Percentiles rank a stretch among this genome's conserved stretches.
These are phyloP conservation scores for Xenentodon cancila DNA, from an alignment of 2,797 vertebrate species.

Conservation along the genomic window DNA sequence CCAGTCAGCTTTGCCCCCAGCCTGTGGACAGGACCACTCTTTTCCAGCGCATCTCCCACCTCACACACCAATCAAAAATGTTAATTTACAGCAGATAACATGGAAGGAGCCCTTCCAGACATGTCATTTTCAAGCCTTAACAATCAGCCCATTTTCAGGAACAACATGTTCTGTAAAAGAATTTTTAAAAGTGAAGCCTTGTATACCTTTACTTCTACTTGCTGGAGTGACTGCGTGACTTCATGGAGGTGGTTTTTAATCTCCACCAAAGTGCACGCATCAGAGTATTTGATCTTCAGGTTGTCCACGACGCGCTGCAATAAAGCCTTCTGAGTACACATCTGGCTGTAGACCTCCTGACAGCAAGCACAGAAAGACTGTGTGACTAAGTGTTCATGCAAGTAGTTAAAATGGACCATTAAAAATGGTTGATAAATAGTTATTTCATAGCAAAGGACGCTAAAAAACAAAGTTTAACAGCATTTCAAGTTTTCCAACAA, in stretches of 20 bases:
- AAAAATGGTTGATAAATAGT: background rate
- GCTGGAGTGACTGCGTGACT: slow-evolving; percentile 81
- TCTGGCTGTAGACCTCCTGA: slow-evolving; percentile 85
- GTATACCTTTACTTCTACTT: slow-evolving; percentile 88
- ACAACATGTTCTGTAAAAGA: no score
- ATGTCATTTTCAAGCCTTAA: no score
- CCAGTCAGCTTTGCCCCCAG: slow-evolving; percentile 85
- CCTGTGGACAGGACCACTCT: slow-evolving; percentile 81
- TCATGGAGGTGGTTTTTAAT: slow-evolving; percentile 82
- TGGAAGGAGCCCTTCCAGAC: no score
- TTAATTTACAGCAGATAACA: no score
- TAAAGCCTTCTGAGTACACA: slow-evolving; percentile 83
- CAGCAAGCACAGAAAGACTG: slow-evolving; percentile 9
- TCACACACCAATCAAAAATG: slow-evolving; percentile 25
- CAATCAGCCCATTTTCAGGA: no score
- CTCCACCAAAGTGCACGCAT: slow-evolving; percentile 84
- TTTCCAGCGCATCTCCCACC: slow-evolving; percentile 72
- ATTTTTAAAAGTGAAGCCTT: background rate
- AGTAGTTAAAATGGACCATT: background rate
- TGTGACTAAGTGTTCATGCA: background rate
- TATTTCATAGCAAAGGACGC: no score
- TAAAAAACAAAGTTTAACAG: no score
- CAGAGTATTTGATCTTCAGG: slow-evolving; percentile 86
- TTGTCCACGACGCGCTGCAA: slow-evolving; percentile 84
- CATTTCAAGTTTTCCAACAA: no score